These are phyloP conservation scores for Drosophila borealis DNA, from an alignment of 2,888 invertebrate species.

Conservation along the genomic window DNA sequence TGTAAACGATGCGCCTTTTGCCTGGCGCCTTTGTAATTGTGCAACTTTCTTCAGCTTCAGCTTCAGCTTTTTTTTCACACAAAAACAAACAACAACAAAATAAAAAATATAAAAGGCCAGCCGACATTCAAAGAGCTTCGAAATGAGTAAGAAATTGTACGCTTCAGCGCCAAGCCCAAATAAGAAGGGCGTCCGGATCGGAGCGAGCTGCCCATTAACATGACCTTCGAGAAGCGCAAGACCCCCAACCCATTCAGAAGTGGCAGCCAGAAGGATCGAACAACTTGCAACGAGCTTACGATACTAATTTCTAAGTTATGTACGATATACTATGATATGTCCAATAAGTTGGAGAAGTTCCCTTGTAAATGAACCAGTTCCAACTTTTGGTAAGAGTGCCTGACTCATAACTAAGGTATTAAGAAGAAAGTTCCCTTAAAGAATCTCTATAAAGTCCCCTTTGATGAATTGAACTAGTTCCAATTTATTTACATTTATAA, in stretches of 20 bases:
- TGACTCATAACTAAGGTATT: too few species aligned
- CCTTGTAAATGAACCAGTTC: too few species aligned
- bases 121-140: constrained; percentile 33
- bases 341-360: too few species aligned
- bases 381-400: too few species aligned
- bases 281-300: neutral
- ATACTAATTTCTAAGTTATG: too few species aligned
- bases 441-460: too few species aligned
- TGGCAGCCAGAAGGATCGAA: too few species aligned
- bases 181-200: constrained; percentile 16
- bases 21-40: constrained; percentile 69
- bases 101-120: constrained; percentile 17
- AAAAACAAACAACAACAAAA: constrained; percentile 17
- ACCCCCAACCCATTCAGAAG: too few species aligned
- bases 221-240: neutral
- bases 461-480: too few species aligned
- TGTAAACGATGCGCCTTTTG: constrained; percentile 52
- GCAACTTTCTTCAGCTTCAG: constrained; percentile 65
- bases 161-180: constrained; percentile 46
- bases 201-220: constrained; percentile 21
- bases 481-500: too few species aligned
- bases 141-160: constrained; percentile 50
- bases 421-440: too few species aligned
- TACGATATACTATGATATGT: too few species aligned
- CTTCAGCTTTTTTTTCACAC: constrained; percentile 2